Evolutionary conservation across 2,888 invertebrate genomes (phyloP).

Genomic region (Suillia variegata): DNA sequence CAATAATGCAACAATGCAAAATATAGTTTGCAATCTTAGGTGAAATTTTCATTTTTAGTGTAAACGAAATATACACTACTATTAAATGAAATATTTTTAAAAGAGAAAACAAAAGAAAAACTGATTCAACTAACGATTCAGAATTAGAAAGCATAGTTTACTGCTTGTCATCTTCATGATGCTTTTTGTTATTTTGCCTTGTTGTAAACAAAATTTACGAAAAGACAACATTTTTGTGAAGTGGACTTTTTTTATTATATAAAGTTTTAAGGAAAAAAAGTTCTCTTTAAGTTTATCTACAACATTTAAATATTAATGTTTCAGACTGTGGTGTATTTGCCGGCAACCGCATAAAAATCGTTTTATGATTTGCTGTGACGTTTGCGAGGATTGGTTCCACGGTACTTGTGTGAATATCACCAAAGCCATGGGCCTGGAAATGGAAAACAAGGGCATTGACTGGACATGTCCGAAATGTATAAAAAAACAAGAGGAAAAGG

Average conservation of each 20-base stretch:
- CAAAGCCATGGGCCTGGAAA: slow-evolving; percentile 86
- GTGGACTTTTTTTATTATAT: too few relatives aligned
- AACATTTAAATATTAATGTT: not conserved
- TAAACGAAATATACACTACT: too few relatives aligned
- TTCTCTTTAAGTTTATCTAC: not conserved
- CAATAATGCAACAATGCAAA: too few relatives aligned
- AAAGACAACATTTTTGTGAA: not conserved
- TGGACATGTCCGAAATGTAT: slow-evolving; percentile 89
- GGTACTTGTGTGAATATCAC: slow-evolving; percentile 96
- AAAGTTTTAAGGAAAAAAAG: not conserved
- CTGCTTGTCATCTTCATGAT: too few relatives aligned
- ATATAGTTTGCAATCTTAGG: accelerated
- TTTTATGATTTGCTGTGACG: slow-evolving; percentile 97
- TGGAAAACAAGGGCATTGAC: slow-evolving; percentile 86
- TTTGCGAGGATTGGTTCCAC: slow-evolving; percentile 96
- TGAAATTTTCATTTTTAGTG: too few relatives aligned
- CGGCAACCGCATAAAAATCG: slow-evolving; percentile 93
- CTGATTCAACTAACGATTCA: too few relatives aligned
- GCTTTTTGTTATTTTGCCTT: too few relatives aligned
- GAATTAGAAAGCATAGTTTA: too few relatives aligned
- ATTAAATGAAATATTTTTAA: too few relatives aligned
- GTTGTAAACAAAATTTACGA: too few relatives aligned
- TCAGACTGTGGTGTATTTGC: slow-evolving; percentile 91
- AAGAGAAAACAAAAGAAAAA: too few relatives aligned
- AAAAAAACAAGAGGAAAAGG: slow-evolving; percentile 51